phyloP scores from a whole-genome alignment of 1,140 invertebrate species.

The Coelopa frigida region DNA sequence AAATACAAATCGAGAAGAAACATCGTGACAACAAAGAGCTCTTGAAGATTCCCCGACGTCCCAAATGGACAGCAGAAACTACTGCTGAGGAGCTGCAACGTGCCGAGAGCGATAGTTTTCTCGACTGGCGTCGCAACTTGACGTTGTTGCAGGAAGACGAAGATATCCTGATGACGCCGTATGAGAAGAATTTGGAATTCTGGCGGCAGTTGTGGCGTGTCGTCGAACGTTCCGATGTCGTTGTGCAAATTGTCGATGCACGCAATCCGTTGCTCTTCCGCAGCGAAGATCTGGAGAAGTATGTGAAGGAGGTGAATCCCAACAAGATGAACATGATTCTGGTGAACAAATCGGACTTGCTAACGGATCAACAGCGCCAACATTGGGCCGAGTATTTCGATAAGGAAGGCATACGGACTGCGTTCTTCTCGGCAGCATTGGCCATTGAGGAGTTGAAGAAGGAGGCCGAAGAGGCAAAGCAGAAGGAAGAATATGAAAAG shows the following conservation, averaged over 20 bases:
- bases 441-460: constrained; percentile 51
- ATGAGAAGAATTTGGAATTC: constrained; percentile 96
- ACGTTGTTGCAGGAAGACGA: constrained; percentile 75
- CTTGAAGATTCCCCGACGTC: constrained; percentile 77
- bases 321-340: constrained; percentile 78
- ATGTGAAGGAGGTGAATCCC: constrained; percentile 78
- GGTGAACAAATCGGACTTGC: constrained; percentile 95
- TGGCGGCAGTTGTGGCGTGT: constrained; percentile 99
- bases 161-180: constrained; percentile 83
- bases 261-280: constrained; percentile 92
- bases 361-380: constrained; percentile 72
- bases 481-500: constrained; percentile 29
- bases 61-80: constrained; percentile 69
- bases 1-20: constrained; percentile 49
- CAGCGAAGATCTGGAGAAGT: constrained; percentile 88
- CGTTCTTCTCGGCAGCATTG: constrained; percentile 77
- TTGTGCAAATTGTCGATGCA: constrained; percentile 95
- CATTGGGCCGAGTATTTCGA: constrained; percentile 86
- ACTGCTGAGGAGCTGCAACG: constrained; percentile 68
- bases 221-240: constrained; percentile 89
- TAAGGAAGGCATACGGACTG: constrained; percentile 55
- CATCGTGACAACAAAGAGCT: constrained; percentile 60
- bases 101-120: constrained; percentile 72
- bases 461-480: constrained; percentile 40
- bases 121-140: constrained; percentile 80